These are phyloP conservation scores for Antennarius maculatus DNA, from an alignment of 2,797 vertebrate species.

Conservation along the genomic window DNA sequence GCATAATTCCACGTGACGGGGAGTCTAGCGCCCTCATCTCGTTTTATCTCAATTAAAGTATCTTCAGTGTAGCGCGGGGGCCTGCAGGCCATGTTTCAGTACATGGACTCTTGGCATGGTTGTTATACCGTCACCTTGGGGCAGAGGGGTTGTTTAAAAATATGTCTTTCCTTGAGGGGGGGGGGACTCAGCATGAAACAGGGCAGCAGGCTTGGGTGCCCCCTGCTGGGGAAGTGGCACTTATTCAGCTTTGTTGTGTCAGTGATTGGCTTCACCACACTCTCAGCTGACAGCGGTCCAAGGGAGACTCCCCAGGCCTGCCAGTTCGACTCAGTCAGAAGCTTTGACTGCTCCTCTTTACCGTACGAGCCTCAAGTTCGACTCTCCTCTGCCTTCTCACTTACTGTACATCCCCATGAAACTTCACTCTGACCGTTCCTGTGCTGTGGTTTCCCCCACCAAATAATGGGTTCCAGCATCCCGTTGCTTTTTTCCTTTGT, in stretches of 20 bases:
- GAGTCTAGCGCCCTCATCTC: constrained; percentile 65
- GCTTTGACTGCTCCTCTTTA: constrained; percentile 44
- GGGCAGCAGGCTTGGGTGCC: constrained; percentile 78
- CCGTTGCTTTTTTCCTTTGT: constrained; percentile 9
- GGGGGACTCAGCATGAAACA: constrained; percentile 58
- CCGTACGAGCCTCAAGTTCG: constrained; percentile 28
- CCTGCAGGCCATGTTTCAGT: constrained; percentile 68
- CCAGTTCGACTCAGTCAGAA: constrained; percentile 86
- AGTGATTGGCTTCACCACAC: constrained; percentile 80
- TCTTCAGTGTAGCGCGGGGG: constrained; percentile 59
- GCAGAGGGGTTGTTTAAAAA: constrained; percentile 74
- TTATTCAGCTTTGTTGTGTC: constrained; percentile 73
- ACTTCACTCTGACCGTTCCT: constrained; percentile 42
- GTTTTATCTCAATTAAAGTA: constrained; percentile 78
- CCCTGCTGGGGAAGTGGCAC: constrained; percentile 88
- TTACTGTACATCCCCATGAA: constrained; percentile 29
- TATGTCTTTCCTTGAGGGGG: constrained; percentile 72
- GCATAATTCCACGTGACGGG: constrained; percentile 67
- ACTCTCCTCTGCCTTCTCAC: constrained; percentile 26
- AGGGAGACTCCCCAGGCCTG: constrained; percentile 83
- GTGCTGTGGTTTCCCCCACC: constrained; percentile 1
- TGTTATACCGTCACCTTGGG: constrained; percentile 76
- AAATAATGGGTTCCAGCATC: constrained; percentile 3
- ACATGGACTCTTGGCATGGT: constrained; percentile 69
- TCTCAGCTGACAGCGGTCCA: constrained; percentile 83